phyloP scores from a whole-genome alignment of 2,888 invertebrate species.

The Eubasilissa splendida region DNA sequence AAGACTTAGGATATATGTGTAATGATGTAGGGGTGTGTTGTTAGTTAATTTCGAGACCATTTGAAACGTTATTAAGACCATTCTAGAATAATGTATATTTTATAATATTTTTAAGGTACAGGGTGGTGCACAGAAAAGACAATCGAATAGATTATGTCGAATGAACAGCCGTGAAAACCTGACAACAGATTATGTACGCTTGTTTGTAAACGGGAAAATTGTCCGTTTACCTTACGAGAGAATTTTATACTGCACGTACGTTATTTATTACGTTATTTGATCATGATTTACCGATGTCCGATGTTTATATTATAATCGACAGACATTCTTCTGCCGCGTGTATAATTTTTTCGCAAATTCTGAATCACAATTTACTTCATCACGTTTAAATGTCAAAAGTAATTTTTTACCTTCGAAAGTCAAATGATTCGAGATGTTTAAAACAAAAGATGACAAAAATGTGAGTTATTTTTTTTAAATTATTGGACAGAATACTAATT shows the following conservation, averaged over 20 bases:
- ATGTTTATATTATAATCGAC: no score
- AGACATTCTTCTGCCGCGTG: neutral
- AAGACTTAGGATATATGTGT: constrained; percentile 18
- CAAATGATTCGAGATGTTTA: neutral
- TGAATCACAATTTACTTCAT: neutral
- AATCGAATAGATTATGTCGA: neutral
- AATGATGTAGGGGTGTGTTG: neutral
- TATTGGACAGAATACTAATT: no score
- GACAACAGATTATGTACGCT: no score
- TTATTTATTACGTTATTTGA: no score
- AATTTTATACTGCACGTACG: no score
- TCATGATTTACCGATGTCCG: no score
- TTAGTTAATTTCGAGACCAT: constrained; percentile 7
- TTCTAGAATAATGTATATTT: constrained; percentile 7
- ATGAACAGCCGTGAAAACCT: no score
- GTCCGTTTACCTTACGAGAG: no score
- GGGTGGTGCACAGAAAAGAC: constrained; percentile 23
- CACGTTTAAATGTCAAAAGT: no score
- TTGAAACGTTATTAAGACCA: constrained; percentile 20
- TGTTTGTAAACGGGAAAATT: no score
- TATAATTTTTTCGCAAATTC: neutral
- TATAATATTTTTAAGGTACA: constrained; percentile 2
- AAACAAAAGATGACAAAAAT: neutral
- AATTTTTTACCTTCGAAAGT: no score
- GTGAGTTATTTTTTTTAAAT: no score